Conservation (phyloP, 2,113 vertebrate genomes). For the Columba livia region DNA sequence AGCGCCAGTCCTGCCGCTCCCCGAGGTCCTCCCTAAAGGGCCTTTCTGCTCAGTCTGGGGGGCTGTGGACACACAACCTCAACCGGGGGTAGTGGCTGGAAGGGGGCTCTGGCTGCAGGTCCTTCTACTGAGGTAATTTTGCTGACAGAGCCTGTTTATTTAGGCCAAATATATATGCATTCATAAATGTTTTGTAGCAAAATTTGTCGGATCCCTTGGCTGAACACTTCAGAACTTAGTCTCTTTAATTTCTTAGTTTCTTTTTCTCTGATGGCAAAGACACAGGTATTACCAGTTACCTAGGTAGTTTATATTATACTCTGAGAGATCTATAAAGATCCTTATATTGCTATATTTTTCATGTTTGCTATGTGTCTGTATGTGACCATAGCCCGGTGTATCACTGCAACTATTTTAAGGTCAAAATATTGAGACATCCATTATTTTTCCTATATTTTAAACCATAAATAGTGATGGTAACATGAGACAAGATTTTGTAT, state of each 20-base stretch:
- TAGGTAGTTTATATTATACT: neutral
- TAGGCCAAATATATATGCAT: neutral
- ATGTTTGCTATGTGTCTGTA: neutral
- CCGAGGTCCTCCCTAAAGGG: neutral
- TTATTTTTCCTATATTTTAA: neutral
- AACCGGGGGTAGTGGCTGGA: neutral
- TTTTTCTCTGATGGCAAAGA: neutral
- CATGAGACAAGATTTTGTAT: neutral
- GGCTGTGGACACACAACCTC: neutral
- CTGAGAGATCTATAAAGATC: neutral
- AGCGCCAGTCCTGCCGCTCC: neutral
- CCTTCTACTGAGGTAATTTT: neutral
- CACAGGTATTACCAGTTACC: neutral
- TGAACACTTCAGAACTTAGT: neutral
- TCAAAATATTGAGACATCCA: neutral
- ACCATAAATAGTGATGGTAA: neutral
- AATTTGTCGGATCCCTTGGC: neutral
- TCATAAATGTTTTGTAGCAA: neutral
- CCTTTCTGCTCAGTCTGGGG: neutral
- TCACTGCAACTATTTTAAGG: neutral
- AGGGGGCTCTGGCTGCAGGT: neutral
- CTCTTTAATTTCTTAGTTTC: neutral
- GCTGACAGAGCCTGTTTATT: constrained; percentile 8
- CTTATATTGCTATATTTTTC: neutral
- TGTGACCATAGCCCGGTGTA: neutral